Evolutionary conservation across 2,797 vertebrate genomes (phyloP).

Genomic region (Trachops cirrhosus): DNA sequence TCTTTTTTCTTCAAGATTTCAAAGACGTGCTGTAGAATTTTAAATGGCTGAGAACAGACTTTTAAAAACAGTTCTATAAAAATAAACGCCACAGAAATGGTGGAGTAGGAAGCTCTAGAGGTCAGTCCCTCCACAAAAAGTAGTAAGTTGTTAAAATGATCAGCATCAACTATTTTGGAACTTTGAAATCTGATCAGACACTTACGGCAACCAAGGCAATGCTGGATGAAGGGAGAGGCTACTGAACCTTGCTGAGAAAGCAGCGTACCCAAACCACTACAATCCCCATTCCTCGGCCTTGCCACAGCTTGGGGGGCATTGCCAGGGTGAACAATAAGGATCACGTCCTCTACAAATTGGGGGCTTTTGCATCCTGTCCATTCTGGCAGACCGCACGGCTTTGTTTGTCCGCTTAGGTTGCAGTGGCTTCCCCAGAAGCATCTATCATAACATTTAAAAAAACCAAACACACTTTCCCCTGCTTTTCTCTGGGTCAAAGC

Average conservation of each 20-base stretch:
- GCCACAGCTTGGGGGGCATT: neutral
- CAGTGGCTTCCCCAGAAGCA: neutral
- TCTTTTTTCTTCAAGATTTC: neutral
- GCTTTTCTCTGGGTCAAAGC: neutral
- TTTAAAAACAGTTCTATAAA: slow-evolving; percentile 20
- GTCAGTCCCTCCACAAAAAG: neutral
- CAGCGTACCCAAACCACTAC: neutral
- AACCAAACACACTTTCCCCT: neutral
- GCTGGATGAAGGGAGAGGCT: neutral
- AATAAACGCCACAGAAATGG: neutral
- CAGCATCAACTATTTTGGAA: neutral
- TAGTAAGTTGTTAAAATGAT: neutral
- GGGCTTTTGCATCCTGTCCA: neutral
- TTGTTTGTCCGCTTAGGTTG: neutral
- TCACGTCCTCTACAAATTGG: neutral
- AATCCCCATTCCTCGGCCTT: neutral
- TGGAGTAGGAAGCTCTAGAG: neutral
- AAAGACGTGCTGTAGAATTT: slow-evolving; percentile 1
- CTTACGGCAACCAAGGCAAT: neutral
- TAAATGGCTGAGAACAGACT: neutral
- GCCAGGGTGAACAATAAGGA: neutral
- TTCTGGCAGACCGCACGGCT: neutral
- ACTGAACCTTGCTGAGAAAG: neutral
- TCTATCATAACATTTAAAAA: neutral
- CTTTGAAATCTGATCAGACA: neutral